These are phyloP conservation scores for Microplitis deprimator DNA, from an alignment of 2,888 invertebrate species.

Conservation along the genomic window DNA sequence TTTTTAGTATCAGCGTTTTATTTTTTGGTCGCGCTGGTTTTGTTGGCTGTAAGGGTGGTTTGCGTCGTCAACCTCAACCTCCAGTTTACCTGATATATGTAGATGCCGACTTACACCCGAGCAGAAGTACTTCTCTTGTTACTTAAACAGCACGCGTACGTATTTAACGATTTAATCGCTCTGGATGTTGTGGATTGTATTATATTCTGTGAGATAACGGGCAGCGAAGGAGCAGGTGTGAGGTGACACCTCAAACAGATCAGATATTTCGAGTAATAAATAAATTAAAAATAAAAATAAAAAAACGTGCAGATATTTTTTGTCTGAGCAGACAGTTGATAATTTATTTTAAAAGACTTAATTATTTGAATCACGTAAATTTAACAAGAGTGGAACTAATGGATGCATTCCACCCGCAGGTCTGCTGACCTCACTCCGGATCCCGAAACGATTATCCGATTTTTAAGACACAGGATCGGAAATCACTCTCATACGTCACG, in stretches of 20 bases:
- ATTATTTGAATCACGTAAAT: slow-evolving; percentile 38
- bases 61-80: background rate
- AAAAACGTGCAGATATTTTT: background rate
- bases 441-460: slow-evolving; percentile 35
- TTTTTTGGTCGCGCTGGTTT: background rate
- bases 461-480: slow-evolving; percentile 19
- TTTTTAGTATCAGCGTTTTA: background rate
- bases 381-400: slow-evolving; percentile 38
- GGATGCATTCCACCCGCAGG: slow-evolving; percentile 32
- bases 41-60: slow-evolving; percentile 5
- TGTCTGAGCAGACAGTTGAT: slow-evolving; percentile 22
- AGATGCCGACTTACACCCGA: background rate
- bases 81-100: slow-evolving; percentile 6
- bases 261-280: background rate
- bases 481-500: slow-evolving; percentile 36
- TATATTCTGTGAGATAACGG: background rate
- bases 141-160: slow-evolving; percentile 15
- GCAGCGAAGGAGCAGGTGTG: background rate
- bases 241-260: background rate
- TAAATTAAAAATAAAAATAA: background rate
- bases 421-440: slow-evolving; percentile 12
- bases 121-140: slow-evolving; percentile 5
- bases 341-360: slow-evolving; percentile 27
- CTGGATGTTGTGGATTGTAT: background rate
- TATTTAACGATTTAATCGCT: slow-evolving; percentile 16